Evolutionary conservation across 2,113 vertebrate genomes (phyloP).

Genomic region (Oceanodroma tethys): DNA sequence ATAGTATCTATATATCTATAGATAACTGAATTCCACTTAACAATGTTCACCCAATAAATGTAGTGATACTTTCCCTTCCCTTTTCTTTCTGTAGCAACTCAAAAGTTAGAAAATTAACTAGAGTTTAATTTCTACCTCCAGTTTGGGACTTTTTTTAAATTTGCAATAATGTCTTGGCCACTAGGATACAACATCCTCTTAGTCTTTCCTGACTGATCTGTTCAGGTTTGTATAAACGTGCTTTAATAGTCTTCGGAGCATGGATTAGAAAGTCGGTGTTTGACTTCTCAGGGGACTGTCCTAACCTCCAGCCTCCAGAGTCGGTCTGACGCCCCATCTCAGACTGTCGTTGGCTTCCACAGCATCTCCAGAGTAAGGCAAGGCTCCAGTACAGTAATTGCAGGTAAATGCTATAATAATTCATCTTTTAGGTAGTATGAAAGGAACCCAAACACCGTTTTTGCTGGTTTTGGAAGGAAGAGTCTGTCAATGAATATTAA

Average conservation of each 20-base stretch:
- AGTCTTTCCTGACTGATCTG: not conserved
- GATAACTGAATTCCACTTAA: not conserved
- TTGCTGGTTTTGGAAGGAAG: not conserved
- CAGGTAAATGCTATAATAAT: not conserved
- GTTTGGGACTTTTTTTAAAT: not conserved
- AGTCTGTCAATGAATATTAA: not conserved
- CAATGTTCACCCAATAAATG: not conserved
- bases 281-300: not conserved
- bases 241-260: not conserved
- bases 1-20: no score
- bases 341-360: not conserved
- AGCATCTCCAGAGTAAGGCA: not conserved
- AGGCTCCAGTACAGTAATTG: not conserved
- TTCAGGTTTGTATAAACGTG: not conserved
- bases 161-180: not conserved
- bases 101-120: not conserved
- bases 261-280: not conserved
- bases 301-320: not conserved
- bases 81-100: not conserved
- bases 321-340: accelerated
- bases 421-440: not conserved
- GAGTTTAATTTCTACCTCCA: not conserved
- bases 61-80: not conserved
- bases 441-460: not conserved
- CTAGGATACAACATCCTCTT: not conserved